A percentile compares a stretch with the other conserved stretches of the same genome.
These are phyloP conservation scores for Heliornis fulica DNA, from an alignment of 2,113 vertebrate species.

Conservation along the genomic window DNA sequence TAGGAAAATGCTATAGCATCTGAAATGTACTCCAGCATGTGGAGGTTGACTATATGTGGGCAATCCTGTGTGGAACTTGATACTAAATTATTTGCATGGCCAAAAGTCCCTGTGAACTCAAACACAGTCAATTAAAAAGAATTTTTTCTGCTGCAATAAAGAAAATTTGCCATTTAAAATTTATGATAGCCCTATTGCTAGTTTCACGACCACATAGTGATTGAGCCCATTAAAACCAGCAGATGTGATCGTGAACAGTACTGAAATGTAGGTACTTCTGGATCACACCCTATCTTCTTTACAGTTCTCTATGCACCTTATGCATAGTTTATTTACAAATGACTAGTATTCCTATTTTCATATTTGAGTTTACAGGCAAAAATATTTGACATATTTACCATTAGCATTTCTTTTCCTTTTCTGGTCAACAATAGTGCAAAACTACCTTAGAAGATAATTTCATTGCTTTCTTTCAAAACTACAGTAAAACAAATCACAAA, in stretches of 20 bases:
- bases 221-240: slow-evolving; percentile 12
- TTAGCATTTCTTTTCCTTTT: background rate
- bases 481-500: background rate
- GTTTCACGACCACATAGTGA: background rate
- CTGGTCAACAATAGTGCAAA: background rate
- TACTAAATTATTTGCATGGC: background rate
- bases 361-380: background rate
- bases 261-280: slow-evolving; percentile 11
- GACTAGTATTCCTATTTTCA: rapidly evolving
- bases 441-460: background rate
- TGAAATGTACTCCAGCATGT: background rate
- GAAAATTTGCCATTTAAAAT: background rate
- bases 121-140: too few relatives aligned
- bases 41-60: background rate
- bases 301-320: background rate
- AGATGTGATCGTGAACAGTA: background rate
- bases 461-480: background rate
- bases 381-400: background rate
- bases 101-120: background rate
- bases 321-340: background rate
- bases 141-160: background rate
- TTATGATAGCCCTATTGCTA: background rate
- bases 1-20: background rate
- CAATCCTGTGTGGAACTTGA: background rate
- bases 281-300: background rate